Evolutionary conservation across 2,113 vertebrate genomes (phyloP), one percentile per base, ranked within the genome.

Genomic region (Junco hyemalis): DNA sequence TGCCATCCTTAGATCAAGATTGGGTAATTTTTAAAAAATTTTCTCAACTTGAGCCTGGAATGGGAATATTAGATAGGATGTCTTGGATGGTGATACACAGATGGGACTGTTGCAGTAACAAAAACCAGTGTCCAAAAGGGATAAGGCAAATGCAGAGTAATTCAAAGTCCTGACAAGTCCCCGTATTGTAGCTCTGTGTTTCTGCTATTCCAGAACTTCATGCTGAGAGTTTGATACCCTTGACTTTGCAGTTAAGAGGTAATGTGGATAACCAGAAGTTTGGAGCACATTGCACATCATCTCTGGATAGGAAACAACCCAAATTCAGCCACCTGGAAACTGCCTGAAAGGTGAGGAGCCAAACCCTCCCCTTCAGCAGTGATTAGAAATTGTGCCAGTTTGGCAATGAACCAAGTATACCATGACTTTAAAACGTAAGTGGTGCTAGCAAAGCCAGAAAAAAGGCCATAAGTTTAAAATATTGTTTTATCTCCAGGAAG

Each of bases 11-110:
- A 59, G 48, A 59, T 71, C 14, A 40, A 59, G 38, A 64, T 18
- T 0, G 0, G 25, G 4, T 48, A 17, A 35, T 44, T 79, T 51
- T 5, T 2, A 14, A 35, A 35, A 35, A 3, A 7, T 44, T 65
- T 44, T 44, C 36, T 59, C 56, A 90, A 3, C 7, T 31, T 63
- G 53, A 74, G 7, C 33, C 45, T 71, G 25, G 25, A 66, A 74
- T 9, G 71, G 10, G 25, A 82, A 29, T 68, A 45, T 14, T 53
- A n/a, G 5, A 24, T 63, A 40, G 57, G 47, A 53, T 81, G 20
- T 17, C 44, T 71, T 36, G 17, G 22, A 23, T 48, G 16, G 22
- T 61, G 36, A 48, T 44, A 29, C 40, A 48, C 1, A 61, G 21
- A 35, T 77, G 33, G 60, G 33, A 81, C 20, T 13, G 16, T 56